Evolutionary conservation across 1,140 invertebrate species (phyloP), one percentile per base, ranked within the genome.

Genomic region (Drosophila dunni): DNA sequence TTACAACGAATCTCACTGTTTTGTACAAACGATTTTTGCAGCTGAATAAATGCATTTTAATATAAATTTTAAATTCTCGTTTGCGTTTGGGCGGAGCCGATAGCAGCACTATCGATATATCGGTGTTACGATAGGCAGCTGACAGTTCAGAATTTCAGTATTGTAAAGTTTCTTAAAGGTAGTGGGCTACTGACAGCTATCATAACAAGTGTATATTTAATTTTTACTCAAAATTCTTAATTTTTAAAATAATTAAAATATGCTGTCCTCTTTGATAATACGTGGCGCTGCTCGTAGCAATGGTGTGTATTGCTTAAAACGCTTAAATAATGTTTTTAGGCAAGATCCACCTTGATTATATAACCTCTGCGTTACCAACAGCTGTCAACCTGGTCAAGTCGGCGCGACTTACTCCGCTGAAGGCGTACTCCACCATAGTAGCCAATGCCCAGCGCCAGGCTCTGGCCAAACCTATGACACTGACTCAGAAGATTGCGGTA

Each of bases 341-440:
- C 0, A 3, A 62, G 51, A 67, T 62, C 48, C 20, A 34, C 45
- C 45, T 51, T 64, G 62, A 73, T 86, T 90, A 90, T 86, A 90
- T 90, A 86, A 90, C 79, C 46, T 44, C 53, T 85, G 50, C 11
- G 50, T 67, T 64, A 54, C 57, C 61, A 46, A 50, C 69, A 54
- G 89, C 79, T 75, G 79, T 75, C 58, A 82, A 73, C 62, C 64
- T 91, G 7, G 17, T 80, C 38, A 91, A 80, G 38, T 68, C 83
- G 15, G 67, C 67, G 15, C 78, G 89, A 11, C 51, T 83, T 13
- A 62, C 89, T 7, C 89, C 89, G 13, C 67, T 91, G 24, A 91
- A 91, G 75, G 72, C 79, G 1, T 91, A 85, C 64, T 79, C 89
- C 17, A 88, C 89, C 0, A 38, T 91, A 34, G 76, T 91, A 29